Evolutionary conservation across 2,888 invertebrate species (phyloP), one percentile per base, ranked within the genome.

Genomic region (Drosophila parthenogenetica): DNA sequence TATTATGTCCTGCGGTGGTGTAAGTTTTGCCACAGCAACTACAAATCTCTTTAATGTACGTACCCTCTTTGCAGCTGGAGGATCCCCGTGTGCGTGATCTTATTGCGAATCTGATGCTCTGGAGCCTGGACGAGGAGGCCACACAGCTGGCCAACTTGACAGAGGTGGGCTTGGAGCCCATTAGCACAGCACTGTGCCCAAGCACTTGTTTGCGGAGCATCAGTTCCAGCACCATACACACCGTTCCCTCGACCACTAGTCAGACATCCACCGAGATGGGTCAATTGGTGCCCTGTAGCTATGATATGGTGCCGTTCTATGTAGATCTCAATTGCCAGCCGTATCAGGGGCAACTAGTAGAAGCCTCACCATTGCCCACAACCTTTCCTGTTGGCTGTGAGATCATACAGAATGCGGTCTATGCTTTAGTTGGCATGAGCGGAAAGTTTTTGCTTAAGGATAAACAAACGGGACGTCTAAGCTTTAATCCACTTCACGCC

Each of bases 71-170:
- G 3, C 43, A 55, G 54, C n/a, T 55, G 5, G 3, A 32, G 5
- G 43, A 55, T 43, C 11, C 1, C n/a, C 54, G 54, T n/a, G 14
- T 55, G 19, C 43, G 54, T 3, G 10, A 43, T 32, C n/a, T 55
- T 3, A 14, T 55, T 17, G 32, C 14, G 2, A 43, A 55, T 43
- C 17, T 55, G n/a, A 5, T 55, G 3, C 14, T 55, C 4, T 55
- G 43, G 32, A 19, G 54, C 32, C 5, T 43, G 5, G 43, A 43
- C 5, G 43, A 55, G 0, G 5, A 14, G 7, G 5, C n/a, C 5
- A 14, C 32, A 7, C 32, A 14, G 19, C 1, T 32, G n/a, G n/a
- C 17, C 1, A 14, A 2, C 0, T n/a, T 55, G 35, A 7, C 3
- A 19, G 14, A 35, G 10, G 1, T 55, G n/a, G 54, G 54, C 2